These are phyloP conservation scores for Trissolcus basalis DNA, from an alignment of 1,140 invertebrate species.

Conservation along the genomic window DNA sequence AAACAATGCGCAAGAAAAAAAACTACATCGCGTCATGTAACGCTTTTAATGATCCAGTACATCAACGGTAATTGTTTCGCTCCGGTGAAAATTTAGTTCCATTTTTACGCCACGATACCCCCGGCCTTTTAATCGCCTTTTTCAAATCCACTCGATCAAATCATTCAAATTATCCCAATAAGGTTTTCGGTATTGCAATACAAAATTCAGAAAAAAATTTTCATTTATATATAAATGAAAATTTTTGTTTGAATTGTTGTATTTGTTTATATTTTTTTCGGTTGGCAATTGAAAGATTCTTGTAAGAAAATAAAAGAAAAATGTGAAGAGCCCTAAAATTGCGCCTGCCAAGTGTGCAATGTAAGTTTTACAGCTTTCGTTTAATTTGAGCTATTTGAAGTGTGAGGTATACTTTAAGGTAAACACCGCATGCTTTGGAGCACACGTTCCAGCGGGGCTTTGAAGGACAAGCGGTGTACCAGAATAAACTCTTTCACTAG, in stretches of 20 bases:
- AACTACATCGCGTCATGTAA: constrained; percentile 17
- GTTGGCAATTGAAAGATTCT: too few relatives aligned
- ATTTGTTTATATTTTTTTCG: too few relatives aligned
- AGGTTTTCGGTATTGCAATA: too few relatives aligned
- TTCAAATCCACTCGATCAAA: constrained; percentile 1
- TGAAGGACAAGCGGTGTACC: constrained; percentile 17
- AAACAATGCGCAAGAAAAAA: constrained; percentile 37
- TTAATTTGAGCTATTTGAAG: constrained; percentile 39
- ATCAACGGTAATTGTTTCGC: constrained; percentile 28
- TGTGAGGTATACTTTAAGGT: constrained; percentile 36
- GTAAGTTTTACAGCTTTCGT: constrained; percentile 22
- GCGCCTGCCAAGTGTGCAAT: constrained; percentile 7
- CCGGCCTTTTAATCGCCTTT: constrained; percentile 3
- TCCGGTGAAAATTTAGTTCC: constrained; percentile 18
- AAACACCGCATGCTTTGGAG: constrained; percentile 35
- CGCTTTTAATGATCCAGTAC: constrained; percentile 19
- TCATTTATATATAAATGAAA: too few relatives aligned
- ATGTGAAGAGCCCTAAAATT: constrained; percentile 12
- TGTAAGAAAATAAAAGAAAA: constrained; percentile 24
- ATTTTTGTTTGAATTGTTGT: too few relatives aligned
- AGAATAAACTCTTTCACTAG: constrained; percentile 19
- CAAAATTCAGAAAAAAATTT: too few relatives aligned
- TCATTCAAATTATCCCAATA: background rate
- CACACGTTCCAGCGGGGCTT: constrained; percentile 21
- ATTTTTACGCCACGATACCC: background rate